phyloP scores from a whole-genome alignment of 2,113 vertebrate genomes.

The Euleptes europaea region DNA sequence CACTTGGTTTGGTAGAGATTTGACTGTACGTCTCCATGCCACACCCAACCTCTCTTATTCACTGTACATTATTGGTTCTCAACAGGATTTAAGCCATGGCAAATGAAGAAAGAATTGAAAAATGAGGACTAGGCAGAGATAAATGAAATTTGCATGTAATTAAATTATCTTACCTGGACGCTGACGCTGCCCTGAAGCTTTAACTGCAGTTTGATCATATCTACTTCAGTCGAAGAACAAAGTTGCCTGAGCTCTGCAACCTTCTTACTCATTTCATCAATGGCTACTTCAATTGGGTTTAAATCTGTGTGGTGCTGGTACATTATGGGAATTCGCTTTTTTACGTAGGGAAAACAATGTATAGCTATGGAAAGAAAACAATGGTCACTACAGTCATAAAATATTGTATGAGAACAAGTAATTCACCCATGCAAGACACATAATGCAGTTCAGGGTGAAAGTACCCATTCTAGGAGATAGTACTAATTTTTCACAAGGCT shows the following conservation, averaged over 20 bases:
- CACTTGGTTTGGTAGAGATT: not conserved
- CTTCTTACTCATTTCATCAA: constrained; percentile 98
- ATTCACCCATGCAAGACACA: not conserved
- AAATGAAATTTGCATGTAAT: not conserved
- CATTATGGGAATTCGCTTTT: constrained; percentile 97
- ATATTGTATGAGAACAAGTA: not conserved
- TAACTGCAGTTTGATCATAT: constrained; percentile 98
- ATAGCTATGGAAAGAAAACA: constrained; percentile 77
- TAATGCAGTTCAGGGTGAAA: not conserved
- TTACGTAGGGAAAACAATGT: constrained; percentile 96
- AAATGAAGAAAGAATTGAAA: not conserved
- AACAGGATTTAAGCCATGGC: not conserved
- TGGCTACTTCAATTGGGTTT: constrained; percentile 97
- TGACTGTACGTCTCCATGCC: not conserved
- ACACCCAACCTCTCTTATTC: not conserved
- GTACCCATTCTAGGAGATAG: not conserved
- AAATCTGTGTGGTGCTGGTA: constrained; percentile 97
- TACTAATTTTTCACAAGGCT: not conserved
- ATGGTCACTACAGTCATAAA: not conserved
- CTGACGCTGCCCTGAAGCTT: constrained; percentile 98
- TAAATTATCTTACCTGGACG: constrained; percentile 86
- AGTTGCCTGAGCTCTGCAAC: constrained; percentile 92
- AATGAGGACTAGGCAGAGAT: not conserved
- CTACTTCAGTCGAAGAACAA: constrained; percentile 91
- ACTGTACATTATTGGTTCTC: not conserved